phyloP scores from a whole-genome alignment of 2,888 invertebrate species.

The Drosophila eohydei region DNA sequence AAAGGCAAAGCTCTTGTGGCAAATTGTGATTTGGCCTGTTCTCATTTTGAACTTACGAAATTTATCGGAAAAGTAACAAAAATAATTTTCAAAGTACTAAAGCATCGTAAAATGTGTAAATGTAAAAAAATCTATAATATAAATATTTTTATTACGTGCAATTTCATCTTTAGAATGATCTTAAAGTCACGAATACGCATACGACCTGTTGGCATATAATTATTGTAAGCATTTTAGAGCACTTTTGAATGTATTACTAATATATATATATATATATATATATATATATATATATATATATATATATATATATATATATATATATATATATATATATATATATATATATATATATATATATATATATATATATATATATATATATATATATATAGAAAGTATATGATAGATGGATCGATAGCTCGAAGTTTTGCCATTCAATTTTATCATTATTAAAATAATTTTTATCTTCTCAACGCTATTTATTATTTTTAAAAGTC shows the following conservation, averaged over 20 bases:
- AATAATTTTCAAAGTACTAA: neutral
- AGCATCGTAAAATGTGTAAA: neutral
- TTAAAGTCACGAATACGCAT: neutral
- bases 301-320: too few species aligned
- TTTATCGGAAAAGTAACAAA: neutral
- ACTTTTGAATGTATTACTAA: too few species aligned
- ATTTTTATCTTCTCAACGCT: neutral
- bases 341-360: too few species aligned
- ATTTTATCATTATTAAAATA: neutral
- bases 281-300: too few species aligned
- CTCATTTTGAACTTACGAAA: neutral
- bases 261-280: too few species aligned
- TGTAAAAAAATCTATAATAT: neutral
- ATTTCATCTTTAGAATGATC: neutral
- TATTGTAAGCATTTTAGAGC: too few species aligned
- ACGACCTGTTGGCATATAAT: neutral
- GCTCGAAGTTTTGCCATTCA: neutral
- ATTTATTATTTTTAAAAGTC: neutral
- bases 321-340: too few species aligned
- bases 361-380: too few species aligned
- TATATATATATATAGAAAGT: neutral
- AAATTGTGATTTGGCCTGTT: conserved; percentile 12
- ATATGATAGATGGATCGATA: neutral
- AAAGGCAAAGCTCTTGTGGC: conserved; percentile 16
- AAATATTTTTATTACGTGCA: neutral